Evolutionary conservation across 2,113 vertebrate genomes (phyloP).

Genomic region (Halichoeres trimaculatus): DNA sequence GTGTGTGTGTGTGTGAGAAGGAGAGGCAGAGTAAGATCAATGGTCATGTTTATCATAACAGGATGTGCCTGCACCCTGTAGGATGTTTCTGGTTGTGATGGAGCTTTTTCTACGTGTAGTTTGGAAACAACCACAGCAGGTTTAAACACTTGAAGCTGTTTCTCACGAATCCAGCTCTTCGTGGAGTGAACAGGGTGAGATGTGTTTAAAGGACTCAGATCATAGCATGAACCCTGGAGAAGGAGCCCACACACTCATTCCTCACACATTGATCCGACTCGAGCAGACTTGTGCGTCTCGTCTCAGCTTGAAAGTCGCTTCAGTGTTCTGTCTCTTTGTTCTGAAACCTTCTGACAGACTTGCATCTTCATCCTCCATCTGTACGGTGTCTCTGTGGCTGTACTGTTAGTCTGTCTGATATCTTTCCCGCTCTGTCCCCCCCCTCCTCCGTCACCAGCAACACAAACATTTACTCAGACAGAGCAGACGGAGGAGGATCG

Average conservation of each 20-base stretch:
- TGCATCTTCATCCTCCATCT: conserved; percentile 51
- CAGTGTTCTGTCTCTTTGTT: conserved; percentile 17
- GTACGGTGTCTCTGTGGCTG: conserved; percentile 39
- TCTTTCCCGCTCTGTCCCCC: conserved; percentile 11
- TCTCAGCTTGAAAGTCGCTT: conserved; percentile 26
- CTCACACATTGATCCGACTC: conserved; percentile 6
- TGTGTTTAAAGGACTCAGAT: background rate
- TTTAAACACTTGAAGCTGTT: background rate
- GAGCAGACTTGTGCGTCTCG: background rate
- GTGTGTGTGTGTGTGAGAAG: conserved; percentile 16
- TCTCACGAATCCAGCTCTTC: background rate
- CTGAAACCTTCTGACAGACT: conserved; percentile 5
- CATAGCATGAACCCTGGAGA: background rate
- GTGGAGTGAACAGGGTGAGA: background rate
- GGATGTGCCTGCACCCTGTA: conserved; percentile 17
- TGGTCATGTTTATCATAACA: conserved; percentile 37
- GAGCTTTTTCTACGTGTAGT: background rate
- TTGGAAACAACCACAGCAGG: background rate
- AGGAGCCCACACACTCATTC: background rate
- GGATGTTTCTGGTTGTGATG: conserved; percentile 4
- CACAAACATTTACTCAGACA: conserved; percentile 70
- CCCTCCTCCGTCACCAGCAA: conserved; percentile 36
- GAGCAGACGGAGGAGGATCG: conserved; percentile 66
- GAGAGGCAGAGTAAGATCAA: conserved; percentile 15
- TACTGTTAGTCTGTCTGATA: conserved; percentile 13